A percentile compares a stretch with the other conserved stretches of the same genome.
These are phyloP conservation scores for Timema podura DNA, from an alignment of 2,888 invertebrate genomes.

Conservation along the genomic window DNA sequence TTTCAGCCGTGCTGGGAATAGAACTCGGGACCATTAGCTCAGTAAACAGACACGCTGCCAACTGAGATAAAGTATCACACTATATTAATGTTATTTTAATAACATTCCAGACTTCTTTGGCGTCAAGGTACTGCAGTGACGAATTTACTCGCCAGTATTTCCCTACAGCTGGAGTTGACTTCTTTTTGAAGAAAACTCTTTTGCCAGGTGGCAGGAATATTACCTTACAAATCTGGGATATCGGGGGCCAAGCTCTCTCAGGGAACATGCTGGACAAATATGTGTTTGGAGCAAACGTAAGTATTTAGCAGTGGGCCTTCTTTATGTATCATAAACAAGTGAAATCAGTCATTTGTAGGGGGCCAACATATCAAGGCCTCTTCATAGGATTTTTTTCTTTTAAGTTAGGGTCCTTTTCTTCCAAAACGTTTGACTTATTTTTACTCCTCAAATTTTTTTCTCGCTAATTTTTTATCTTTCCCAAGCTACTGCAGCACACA, in stretches of 20 bases:
- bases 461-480: background rate
- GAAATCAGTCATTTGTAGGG: background rate
- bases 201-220: conserved; percentile 57
- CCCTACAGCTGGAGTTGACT: conserved; percentile 69
- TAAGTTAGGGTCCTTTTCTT: background rate
- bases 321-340: background rate
- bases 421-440: background rate
- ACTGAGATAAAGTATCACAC: background rate
- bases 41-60: background rate
- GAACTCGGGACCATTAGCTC: background rate
- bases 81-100: conserved; percentile 11
- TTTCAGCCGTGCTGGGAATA: too few relatives aligned
- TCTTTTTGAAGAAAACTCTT: conserved; percentile 61
- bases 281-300: conserved; percentile 65
- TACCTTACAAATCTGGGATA: conserved; percentile 76
- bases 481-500: too few relatives aligned
- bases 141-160: conserved; percentile 57
- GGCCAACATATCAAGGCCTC: background rate
- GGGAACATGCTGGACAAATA: conserved; percentile 77
- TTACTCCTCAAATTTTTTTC: background rate
- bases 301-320: conserved; percentile 3
- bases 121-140: conserved; percentile 62
- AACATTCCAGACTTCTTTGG: conserved; percentile 55
- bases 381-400: background rate
- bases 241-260: conserved; percentile 72